Conservation (phyloP, 2,113 vertebrate genomes). For the Callopanchax toddi region DNA sequence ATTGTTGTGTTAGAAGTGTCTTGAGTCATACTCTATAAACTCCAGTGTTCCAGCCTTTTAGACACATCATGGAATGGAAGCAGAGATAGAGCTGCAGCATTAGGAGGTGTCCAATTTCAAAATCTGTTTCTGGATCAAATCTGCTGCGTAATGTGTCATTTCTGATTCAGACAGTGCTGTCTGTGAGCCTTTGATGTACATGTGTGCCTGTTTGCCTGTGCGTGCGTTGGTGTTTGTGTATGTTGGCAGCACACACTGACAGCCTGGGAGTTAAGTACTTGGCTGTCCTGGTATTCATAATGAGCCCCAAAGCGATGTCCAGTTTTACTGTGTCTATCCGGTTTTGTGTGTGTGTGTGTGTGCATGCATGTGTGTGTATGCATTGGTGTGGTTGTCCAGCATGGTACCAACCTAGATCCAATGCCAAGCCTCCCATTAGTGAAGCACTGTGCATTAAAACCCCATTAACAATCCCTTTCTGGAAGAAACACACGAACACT, state of each 20-base stretch:
- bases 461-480: slow-evolving; percentile 58
- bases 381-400: slow-evolving; percentile 46
- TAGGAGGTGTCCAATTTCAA: slow-evolving; percentile 51
- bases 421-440: slow-evolving; percentile 72
- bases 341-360: slow-evolving; percentile 27
- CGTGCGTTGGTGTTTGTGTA: slow-evolving; percentile 51
- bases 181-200: slow-evolving; percentile 49
- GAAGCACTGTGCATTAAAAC: slow-evolving; percentile 71
- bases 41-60: not conserved
- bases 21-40: not conserved
- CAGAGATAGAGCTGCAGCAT: slow-evolving; percentile 21
- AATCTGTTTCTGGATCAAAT: slow-evolving; percentile 64
- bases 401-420: slow-evolving; percentile 55
- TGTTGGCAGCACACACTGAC: slow-evolving; percentile 64
- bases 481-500: slow-evolving; percentile 29
- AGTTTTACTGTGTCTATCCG: slow-evolving; percentile 55
- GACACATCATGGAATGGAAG: slow-evolving; percentile 18
- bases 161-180: slow-evolving; percentile 53
- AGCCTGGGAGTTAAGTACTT: slow-evolving; percentile 77
- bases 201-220: slow-evolving; percentile 34
- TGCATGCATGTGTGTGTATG: slow-evolving; percentile 6
- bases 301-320: slow-evolving; percentile 76
- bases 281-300: slow-evolving; percentile 73
- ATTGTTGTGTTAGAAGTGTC: not conserved
- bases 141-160: slow-evolving; percentile 56